Evolutionary conservation across 53 echinoderm and acorn worm genomes (phyloP), one percentile per base, ranked within the genome.

Genomic region (Actinopyga echinites): DNA sequence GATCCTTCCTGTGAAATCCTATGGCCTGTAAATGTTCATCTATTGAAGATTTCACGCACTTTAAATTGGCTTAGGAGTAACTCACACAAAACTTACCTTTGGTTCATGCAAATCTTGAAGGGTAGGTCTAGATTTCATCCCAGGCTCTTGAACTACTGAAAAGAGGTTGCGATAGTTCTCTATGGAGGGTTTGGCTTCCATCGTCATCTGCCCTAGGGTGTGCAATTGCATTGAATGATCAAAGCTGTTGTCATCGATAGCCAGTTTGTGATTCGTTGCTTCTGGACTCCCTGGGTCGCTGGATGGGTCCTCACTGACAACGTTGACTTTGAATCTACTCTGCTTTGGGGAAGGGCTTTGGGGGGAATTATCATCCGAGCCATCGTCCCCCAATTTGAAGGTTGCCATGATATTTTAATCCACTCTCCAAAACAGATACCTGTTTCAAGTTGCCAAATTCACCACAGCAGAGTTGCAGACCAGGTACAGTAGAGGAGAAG

Each of bases 71-170:
- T 10, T 54, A 54, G 55, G 19, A 54, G 55, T 10, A 54, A 54
- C 19, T 54, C 25, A 23, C 9, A 30, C 25, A 26, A 61, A 62
- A 24, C 75, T 34, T 82, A 95, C 95, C 95, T 95, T 90, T 40
- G 95, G 95, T 34, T 93, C 96, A 65, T 95, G 96, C 11, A 95
- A 89, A 64, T 95, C 96, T 54, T 91, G 79, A 34, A 95, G 59
- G 10, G 96, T 95, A 7, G 96, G 96, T 31, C 96, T 80, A 38
- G 89, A 83, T 33, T 91, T 95, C 65, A 87, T 89, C 8, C 83
- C 87, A 4, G 91, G 93, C 24, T 85, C 80, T 15, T 33, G 37
- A 56, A 77, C 52, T 36, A 88, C 62, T 22, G 96, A 93, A 69
- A 85, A 89, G 19, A 87, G 81, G 78, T 95, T 95, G 28, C 96